Conservation (phyloP, 2,113 vertebrate species). For the Thymallus thymallus region DNA sequence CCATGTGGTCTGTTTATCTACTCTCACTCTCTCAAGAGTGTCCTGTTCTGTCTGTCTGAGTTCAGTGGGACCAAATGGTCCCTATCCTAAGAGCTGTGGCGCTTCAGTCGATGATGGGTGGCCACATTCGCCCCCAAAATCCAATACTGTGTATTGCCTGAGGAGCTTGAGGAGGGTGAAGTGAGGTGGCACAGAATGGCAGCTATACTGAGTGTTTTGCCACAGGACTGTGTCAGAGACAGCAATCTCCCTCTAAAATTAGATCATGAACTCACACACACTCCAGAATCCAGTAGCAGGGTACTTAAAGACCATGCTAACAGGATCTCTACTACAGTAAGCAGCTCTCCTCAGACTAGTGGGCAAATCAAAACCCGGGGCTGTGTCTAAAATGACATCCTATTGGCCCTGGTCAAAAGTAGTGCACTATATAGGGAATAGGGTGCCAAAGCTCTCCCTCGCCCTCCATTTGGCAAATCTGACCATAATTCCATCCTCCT, state of each 20-base stretch:
- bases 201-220: not conserved
- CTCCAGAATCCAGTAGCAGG: slow-evolving; percentile 24
- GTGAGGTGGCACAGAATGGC: slow-evolving; percentile 3
- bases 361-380: slow-evolving; percentile 1
- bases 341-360: slow-evolving; percentile 40
- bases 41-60: slow-evolving; percentile 36
- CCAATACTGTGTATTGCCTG: slow-evolving; percentile 19
- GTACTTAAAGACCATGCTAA: slow-evolving; percentile 43
- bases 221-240: slow-evolving; percentile 26
- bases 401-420: no score
- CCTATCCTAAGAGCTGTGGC: slow-evolving; percentile 8
- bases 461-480: no score
- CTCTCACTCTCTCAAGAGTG: slow-evolving; percentile 15
- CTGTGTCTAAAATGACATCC: no score
- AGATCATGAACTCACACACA: slow-evolving; percentile 17
- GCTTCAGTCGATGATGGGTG: slow-evolving; percentile 29
- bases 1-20: slow-evolving; percentile 47
- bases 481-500: no score
- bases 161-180: not conserved
- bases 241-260: slow-evolving; percentile 23
- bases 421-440: no score
- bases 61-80: slow-evolving; percentile 37
- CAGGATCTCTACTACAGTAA: slow-evolving; percentile 42
- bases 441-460: no score
- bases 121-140: slow-evolving; percentile 37